These are phyloP conservation scores for Phortica magna DNA, from an alignment of 2,888 invertebrate genomes.

Conservation along the genomic window DNA sequence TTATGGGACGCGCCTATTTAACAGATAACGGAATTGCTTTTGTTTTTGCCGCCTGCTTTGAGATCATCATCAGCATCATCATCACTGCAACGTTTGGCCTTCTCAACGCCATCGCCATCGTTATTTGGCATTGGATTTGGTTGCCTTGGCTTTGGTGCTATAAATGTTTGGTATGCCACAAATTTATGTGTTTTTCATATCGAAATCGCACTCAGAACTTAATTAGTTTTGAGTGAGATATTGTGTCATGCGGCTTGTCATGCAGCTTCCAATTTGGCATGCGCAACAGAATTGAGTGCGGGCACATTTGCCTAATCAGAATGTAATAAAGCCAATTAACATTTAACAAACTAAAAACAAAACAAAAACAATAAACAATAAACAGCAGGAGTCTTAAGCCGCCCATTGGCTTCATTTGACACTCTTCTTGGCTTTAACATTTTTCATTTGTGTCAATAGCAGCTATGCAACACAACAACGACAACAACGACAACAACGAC, in stretches of 20 bases:
- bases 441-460: neutral
- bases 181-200: neutral
- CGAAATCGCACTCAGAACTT: conserved; percentile 43
- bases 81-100: too few species aligned
- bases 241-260: conserved; percentile 54
- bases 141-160: neutral
- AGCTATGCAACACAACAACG: too few species aligned
- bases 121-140: neutral
- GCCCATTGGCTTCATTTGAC: neutral
- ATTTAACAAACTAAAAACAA: conserved; percentile 45
- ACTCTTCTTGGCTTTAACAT: neutral
- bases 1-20: conserved; percentile 70
- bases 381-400: neutral
- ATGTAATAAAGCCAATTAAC: conserved; percentile 47
- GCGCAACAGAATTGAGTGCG: neutral
- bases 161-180: neutral
- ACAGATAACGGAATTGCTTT: conserved; percentile 52
- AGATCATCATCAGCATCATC: too few species aligned
- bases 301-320: conserved; percentile 36
- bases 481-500: neutral
- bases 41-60: neutral
- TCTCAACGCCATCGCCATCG: neutral
- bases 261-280: neutral
- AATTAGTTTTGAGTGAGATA: conserved; percentile 65
- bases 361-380: neutral